Percentiles rank a stretch among this genome's conserved stretches.
Conservation (phyloP, 1,140 invertebrate genomes). For the Macrosteles quadrilineatus region DNA sequence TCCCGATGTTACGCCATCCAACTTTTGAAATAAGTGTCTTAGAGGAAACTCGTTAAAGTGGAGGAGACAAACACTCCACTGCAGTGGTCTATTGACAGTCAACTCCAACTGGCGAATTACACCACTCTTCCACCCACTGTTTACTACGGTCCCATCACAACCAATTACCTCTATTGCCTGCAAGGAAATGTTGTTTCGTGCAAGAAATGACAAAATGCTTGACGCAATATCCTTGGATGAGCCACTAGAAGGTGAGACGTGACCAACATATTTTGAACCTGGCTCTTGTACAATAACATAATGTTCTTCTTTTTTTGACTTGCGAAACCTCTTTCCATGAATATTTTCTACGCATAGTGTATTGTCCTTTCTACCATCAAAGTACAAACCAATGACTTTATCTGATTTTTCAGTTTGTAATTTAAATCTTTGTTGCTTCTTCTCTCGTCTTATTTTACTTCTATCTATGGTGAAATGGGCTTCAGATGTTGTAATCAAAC, state of each 20-base stretch:
- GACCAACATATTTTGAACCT: constrained; percentile 41
- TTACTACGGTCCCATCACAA: constrained; percentile 46
- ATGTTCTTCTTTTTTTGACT: constrained; percentile 39
- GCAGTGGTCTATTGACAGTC: constrained; percentile 37
- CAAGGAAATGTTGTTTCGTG: constrained; percentile 33
- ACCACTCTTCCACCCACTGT: constrained; percentile 44
- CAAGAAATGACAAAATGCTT: constrained; percentile 35
- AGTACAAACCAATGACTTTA: constrained; percentile 11
- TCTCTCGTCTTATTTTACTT: constrained; percentile 44
- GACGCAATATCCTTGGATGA: constrained; percentile 35
- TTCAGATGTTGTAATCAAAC: constrained; percentile 28
- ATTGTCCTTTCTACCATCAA: constrained; percentile 42
- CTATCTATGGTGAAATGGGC: constrained; percentile 40
- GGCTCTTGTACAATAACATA: constrained; percentile 43
- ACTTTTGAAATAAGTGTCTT: constrained; percentile 42
- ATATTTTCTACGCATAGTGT: constrained; percentile 40
- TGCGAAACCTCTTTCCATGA: constrained; percentile 37
- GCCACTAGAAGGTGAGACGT: constrained; percentile 36
- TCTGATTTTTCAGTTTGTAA: no score
- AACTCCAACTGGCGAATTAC: constrained; percentile 40
- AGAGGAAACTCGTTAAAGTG: constrained; percentile 44
- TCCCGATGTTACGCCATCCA: constrained; percentile 42
- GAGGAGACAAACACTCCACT: constrained; percentile 44
- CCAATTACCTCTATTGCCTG: constrained; percentile 36
- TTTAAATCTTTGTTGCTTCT: constrained; percentile 27